Evolutionary conservation across 2,797 vertebrate genomes (phyloP).

Genomic region (Hybognathus amarus): DNA sequence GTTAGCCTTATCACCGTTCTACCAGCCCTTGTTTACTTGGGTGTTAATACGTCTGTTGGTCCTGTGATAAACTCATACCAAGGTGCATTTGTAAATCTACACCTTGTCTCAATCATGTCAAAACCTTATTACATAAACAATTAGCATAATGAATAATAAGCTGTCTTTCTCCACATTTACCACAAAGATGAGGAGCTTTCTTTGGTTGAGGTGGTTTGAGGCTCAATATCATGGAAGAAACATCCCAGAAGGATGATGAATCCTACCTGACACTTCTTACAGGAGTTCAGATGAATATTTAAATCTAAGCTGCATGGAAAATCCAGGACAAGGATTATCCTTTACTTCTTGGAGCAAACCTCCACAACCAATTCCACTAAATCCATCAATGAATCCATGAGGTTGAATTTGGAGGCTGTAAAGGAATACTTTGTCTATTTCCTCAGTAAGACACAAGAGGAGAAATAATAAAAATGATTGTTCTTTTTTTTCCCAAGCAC

Average conservation of each 20-base stretch:
- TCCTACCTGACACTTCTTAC: conserved; percentile 27
- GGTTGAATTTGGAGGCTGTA: conserved; percentile 3
- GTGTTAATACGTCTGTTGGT: conserved; percentile 43
- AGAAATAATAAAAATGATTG: neutral
- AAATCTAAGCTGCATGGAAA: conserved; percentile 16
- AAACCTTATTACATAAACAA: conserved; percentile 19
- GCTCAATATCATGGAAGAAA: neutral
- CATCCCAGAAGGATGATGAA: conserved; percentile 26
- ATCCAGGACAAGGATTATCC: conserved; percentile 31
- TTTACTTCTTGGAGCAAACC: conserved; percentile 19
- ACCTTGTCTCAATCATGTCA: conserved; percentile 18
- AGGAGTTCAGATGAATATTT: conserved; percentile 24
- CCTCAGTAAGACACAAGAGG: neutral
- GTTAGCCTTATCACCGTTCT: conserved; percentile 43
- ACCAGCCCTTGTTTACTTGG: conserved; percentile 35
- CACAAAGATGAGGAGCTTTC: neutral
- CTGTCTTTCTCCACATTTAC: neutral
- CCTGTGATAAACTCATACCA: conserved; percentile 1
- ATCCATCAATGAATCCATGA: conserved; percentile 11
- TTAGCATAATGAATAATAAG: neutral
- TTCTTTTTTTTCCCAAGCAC: neutral
- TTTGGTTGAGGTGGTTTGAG: conserved; percentile 14
- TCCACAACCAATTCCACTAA: neutral
- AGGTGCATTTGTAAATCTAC: conserved; percentile 5
- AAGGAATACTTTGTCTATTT: neutral